Evolutionary conservation across 1,140 invertebrate genomes (phyloP).

Genomic region (Rhopalosiphum maidis): DNA sequence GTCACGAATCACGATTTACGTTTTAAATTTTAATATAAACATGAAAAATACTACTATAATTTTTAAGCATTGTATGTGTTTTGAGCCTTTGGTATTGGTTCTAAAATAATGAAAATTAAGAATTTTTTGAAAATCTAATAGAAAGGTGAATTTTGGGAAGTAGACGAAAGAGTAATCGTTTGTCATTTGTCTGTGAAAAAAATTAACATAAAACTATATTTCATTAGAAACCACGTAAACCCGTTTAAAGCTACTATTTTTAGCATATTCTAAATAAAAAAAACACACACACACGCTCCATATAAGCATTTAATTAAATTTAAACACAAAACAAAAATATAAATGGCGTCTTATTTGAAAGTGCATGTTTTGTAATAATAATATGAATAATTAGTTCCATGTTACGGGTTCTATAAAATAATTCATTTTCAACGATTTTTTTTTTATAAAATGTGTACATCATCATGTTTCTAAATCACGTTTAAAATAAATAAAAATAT

Average conservation of each 20-base stretch:
- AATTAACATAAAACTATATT: background rate
- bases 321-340: background rate
- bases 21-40: background rate
- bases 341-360: background rate
- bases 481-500: background rate
- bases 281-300: background rate
- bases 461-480: background rate
- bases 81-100: background rate
- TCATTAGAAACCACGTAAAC: background rate
- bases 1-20: background rate
- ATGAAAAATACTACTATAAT: background rate
- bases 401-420: background rate
- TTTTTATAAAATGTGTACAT: background rate
- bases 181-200: background rate
- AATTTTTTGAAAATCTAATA: background rate
- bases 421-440: background rate
- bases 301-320: background rate
- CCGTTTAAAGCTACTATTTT: constrained; percentile 4
- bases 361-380: background rate
- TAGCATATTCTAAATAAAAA: background rate
- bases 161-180: background rate
- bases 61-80: background rate
- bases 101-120: background rate
- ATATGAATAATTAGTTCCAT: background rate
- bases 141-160: background rate